Base-by-base conservation (phyloP, 2,797 vertebrate species). In the Todus mexicanus region DNA sequence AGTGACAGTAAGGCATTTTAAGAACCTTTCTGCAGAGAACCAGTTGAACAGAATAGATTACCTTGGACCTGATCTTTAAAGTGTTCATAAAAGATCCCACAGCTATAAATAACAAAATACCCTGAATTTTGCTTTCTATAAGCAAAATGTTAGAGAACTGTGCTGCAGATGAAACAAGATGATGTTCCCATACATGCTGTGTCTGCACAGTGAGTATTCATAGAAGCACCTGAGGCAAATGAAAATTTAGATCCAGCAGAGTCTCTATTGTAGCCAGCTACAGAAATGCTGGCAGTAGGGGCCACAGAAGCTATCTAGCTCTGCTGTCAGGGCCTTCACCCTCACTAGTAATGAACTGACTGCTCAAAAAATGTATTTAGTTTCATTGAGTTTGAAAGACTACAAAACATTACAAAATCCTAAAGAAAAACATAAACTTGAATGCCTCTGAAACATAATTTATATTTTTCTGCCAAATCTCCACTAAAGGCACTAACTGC, bases 1-100 rank as follows among this genome's bases (percentile, higher is more conserved):
- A 92, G 54, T 65, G 25, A 61, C 50, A 89, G 71, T 89, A 90
- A 80, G 69, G 78, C 60, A 90, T 89, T 92, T 92, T 50, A 61
- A 87, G 91, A 92, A 71, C 31, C 25, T 63, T 91, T 83, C 63
- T 75, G 43, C 47, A 78, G 56, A 89, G 70, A 87, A 75, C 18
- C 16, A 53, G 43, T 76, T 43, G 56, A 47, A 78, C 29, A 6
- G 19, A 91, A 85, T 4, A 26, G 51, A 81, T 88, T 85, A 78
- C 48, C 43, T 73, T 73, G 54, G 47, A 81, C 51, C 63, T 37
- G 25, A 85, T 25, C 15, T 87, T 63, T 40, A 92, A 89, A 77
- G 4, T 31, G 26, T 84, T 65, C 76, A 42, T 61, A 56, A 60
- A 87, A 75, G 22, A 66, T 78, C 31, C 17, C 12, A 43, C 11